phyloP scores from a whole-genome alignment of 2,113 vertebrate species.

The Corvus moneduloides region DNA sequence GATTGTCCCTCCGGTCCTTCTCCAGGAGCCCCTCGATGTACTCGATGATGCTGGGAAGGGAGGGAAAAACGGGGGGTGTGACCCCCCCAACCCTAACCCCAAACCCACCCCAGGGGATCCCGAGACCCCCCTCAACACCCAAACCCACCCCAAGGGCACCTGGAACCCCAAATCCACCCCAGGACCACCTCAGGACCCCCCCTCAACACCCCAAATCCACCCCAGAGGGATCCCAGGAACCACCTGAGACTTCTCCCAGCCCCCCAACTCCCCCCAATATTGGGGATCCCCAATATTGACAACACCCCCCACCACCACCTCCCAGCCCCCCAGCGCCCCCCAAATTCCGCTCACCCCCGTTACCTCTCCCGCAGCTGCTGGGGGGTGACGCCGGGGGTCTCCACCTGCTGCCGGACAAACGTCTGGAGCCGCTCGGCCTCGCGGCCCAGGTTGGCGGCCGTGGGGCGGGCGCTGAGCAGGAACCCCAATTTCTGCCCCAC shows the following conservation, averaged over 20 bases:
- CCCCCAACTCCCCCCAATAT: too few species aligned
- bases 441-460: neutral
- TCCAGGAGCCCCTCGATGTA: neutral
- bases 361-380: neutral
- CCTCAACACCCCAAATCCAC: neutral
- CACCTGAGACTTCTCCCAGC: neutral
- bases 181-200: neutral
- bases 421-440: neutral
- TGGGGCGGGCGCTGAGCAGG: neutral
- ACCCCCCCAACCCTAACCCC: too few species aligned
- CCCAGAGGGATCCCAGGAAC: neutral
- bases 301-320: too few species aligned
- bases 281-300: neutral
- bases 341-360: neutral
- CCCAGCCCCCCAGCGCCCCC: neutral
- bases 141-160: neutral
- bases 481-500: neutral
- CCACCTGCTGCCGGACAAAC: neutral
- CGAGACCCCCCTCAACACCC: neutral
- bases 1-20: neutral
- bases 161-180: neutral
- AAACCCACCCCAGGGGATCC: too few species aligned
- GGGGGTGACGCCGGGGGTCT: neutral
- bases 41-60: neutral
- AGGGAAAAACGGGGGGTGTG: too few species aligned